Percentiles rank a stretch among this genome's conserved stretches.
phyloP scores from a whole-genome alignment of 2,797 vertebrate genomes.

The Pygocentrus nattereri region DNA sequence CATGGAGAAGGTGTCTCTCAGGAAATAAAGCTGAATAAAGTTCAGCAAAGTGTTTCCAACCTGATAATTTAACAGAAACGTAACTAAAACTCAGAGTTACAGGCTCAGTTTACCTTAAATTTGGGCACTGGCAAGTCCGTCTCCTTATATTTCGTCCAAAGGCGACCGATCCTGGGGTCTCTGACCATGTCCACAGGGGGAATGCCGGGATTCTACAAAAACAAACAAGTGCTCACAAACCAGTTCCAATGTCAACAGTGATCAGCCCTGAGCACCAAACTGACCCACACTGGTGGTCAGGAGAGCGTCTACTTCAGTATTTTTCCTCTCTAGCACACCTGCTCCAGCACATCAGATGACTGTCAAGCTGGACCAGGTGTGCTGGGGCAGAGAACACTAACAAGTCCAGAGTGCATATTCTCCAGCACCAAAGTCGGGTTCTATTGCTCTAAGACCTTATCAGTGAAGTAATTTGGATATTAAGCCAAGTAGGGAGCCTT shows the following conservation, averaged over 20 bases:
- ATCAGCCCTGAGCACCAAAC: neutral
- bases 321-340: neutral
- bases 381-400: too few species aligned
- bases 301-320: neutral
- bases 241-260: neutral
- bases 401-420: too few species aligned
- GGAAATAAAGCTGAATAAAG: too few species aligned
- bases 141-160: constrained; percentile 98
- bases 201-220: constrained; percentile 89
- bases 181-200: constrained; percentile 93
- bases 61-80: too few species aligned
- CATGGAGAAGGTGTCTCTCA: too few species aligned
- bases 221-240: constrained; percentile 7
- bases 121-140: constrained; percentile 95
- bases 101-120: constrained; percentile 87
- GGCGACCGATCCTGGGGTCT: constrained; percentile 95
- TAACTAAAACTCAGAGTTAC: too few species aligned
- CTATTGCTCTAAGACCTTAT: too few species aligned
- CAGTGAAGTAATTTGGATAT: neutral
- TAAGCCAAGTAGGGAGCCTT: neutral
- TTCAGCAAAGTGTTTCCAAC: too few species aligned
- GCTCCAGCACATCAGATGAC: neutral
- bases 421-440: too few species aligned
- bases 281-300: neutral
- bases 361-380: neutral